Evolutionary conservation across 2,797 vertebrate genomes (phyloP).

Genomic region (Oreortyx pictus): DNA sequence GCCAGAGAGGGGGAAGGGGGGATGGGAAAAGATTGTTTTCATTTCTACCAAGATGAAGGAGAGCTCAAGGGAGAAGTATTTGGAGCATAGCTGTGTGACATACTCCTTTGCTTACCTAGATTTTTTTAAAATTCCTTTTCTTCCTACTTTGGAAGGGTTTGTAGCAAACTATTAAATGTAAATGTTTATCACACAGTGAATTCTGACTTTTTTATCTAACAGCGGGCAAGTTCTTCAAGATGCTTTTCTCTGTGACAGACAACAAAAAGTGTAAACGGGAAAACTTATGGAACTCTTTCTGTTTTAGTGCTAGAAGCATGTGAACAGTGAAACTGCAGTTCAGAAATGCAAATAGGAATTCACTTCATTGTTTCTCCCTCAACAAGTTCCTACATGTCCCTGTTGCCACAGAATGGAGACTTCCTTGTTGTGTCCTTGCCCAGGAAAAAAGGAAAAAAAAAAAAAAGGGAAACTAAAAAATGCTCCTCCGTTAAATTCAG

Average conservation of each 20-base stretch:
- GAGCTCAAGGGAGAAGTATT: background rate
- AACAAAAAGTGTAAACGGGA: background rate
- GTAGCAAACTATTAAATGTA: background rate
- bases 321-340: background rate
- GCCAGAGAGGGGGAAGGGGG: background rate
- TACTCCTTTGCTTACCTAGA: background rate
- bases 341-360: background rate
- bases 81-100: background rate
- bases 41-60: background rate
- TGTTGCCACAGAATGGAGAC: background rate
- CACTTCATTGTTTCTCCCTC: background rate
- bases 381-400: background rate
- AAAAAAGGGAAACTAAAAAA: background rate
- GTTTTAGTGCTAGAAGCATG: background rate
- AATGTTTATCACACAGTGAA: background rate
- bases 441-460: background rate
- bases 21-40: conserved; percentile 23
- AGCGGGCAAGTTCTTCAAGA: background rate
- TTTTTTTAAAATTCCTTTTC: background rate
- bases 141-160: background rate
- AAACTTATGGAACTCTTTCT: background rate
- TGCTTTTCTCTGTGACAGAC: background rate
- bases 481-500: background rate
- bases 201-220: background rate
- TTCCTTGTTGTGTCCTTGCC: background rate